Percentiles rank a stretch among this genome's conserved stretches.
Evolutionary conservation across 2,113 vertebrate genomes (phyloP).

Genomic region (Agapornis roseicollis): DNA sequence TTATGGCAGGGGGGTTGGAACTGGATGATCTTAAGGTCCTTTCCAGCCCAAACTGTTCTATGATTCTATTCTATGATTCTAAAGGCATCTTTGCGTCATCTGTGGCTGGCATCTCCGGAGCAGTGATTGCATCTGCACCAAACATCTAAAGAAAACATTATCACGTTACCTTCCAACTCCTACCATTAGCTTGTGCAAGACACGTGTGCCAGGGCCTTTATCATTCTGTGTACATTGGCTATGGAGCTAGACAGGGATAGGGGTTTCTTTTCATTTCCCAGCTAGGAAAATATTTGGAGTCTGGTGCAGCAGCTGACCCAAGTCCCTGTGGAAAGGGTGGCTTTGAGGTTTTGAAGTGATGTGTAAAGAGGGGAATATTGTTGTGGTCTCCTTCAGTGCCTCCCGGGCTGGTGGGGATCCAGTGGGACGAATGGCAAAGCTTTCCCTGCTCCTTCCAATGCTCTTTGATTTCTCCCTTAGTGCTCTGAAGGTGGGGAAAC

Average conservation of each 20-base stretch:
- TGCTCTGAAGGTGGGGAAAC: not conserved
- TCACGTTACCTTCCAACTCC: conserved; percentile 45
- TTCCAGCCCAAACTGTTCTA: too few species aligned
- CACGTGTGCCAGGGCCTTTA: not conserved
- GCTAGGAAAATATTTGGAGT: conserved; percentile 4
- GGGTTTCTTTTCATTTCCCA: not conserved
- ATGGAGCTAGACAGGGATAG: not conserved
- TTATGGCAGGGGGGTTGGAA: too few species aligned
- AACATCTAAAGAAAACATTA: conserved; percentile 45
- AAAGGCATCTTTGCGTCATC: conserved; percentile 46
- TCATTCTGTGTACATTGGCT: not conserved
- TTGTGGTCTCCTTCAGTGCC: rapidly evolving
- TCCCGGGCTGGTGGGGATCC: not conserved
- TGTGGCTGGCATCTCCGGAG: conserved; percentile 47
- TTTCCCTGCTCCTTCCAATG: not conserved
- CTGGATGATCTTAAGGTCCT: too few species aligned
- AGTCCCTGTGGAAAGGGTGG: not conserved
- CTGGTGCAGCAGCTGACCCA: not conserved
- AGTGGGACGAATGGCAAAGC: not conserved
- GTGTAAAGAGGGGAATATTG: not conserved
- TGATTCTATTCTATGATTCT: too few species aligned
- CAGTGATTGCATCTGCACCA: conserved; percentile 56
- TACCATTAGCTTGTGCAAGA: conserved; percentile 21
- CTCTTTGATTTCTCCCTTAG: not conserved
- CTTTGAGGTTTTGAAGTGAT: not conserved